phyloP scores from a whole-genome alignment of 2,888 invertebrate species.

The Subacronicta megacephala region DNA sequence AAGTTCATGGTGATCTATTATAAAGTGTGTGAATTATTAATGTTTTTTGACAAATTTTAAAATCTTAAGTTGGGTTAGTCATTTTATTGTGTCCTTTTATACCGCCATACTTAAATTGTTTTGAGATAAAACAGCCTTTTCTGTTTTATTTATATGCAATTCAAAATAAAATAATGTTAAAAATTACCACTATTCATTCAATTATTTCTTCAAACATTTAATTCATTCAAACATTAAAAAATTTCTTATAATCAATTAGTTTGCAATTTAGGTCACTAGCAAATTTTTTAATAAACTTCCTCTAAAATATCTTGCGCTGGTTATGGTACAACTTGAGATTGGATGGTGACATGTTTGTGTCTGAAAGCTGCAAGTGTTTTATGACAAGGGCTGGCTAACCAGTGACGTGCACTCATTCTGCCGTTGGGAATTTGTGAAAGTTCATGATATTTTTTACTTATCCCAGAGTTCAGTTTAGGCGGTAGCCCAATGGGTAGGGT shows the following conservation, averaged over 20 bases:
- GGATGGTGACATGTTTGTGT: constrained; percentile 10
- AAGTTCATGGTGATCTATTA: constrained; percentile 21
- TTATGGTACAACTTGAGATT: constrained; percentile 10
- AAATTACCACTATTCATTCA: constrained; percentile 4
- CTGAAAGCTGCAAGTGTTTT: constrained; percentile 37
- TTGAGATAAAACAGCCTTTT: constrained; percentile 20
- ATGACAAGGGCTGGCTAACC: constrained; percentile 1
- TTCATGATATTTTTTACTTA: background rate
- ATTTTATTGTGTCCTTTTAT: constrained; percentile 13
- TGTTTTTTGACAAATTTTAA: background rate
- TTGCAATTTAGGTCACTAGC: background rate
- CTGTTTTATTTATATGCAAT: constrained; percentile 24
- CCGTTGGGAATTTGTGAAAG: background rate
- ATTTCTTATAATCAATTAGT: background rate
- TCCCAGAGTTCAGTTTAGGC: too few species aligned
- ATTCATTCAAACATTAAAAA: background rate
- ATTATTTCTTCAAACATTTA: background rate
- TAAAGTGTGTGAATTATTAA: constrained; percentile 4
- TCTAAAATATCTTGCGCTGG: constrained; percentile 8
- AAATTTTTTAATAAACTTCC: constrained; percentile 17
- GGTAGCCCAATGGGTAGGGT: too few species aligned
- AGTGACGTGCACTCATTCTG: background rate
- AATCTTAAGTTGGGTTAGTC: constrained; percentile 1
- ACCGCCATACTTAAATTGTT: constrained; percentile 45
- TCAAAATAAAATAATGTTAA: constrained; percentile 22